A percentile compares a stretch with the other conserved stretches of the same genome.
These are phyloP conservation scores for Uropsilus gracilis DNA, from an alignment of 2,113 vertebrate species.

Conservation along the genomic window DNA sequence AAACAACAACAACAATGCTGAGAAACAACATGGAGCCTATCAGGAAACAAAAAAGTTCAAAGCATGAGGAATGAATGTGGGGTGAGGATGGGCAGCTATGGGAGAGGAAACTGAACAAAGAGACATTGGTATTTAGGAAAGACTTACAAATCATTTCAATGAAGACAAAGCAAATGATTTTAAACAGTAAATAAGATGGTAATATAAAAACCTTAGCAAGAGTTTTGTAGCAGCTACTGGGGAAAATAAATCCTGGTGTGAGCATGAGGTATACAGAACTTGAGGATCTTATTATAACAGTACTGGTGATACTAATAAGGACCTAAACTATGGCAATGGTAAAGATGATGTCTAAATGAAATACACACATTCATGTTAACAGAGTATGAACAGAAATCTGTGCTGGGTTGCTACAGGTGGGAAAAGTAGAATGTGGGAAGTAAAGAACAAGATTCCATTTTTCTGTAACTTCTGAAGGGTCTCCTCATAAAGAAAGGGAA, in stretches of 20 bases:
- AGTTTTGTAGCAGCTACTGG: not conserved
- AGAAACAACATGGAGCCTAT: not conserved
- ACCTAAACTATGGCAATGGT: not conserved
- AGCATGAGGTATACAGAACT: not conserved
- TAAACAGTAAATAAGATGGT: not conserved
- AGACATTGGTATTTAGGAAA: not conserved
- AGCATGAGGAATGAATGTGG: not conserved
- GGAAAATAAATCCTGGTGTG: not conserved
- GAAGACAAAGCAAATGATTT: not conserved
- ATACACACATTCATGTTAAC: not conserved
- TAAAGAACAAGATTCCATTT: not conserved
- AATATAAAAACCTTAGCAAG: not conserved
- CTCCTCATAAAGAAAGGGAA: not conserved
- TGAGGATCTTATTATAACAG: not conserved
- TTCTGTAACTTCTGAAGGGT: not conserved
- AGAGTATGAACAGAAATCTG: not conserved
- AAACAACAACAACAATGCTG: not conserved
- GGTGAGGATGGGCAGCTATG: rapidly evolving
- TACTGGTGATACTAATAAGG: not conserved
- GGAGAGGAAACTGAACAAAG: not conserved
- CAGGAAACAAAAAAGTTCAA: not conserved
- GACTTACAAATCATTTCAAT: not conserved
- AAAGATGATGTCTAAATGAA: not conserved
- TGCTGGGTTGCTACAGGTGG: not conserved
- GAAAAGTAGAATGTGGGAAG: not conserved